Evolutionary conservation across 2,113 vertebrate genomes (phyloP).

Genomic region (Mugil cephalus): DNA sequence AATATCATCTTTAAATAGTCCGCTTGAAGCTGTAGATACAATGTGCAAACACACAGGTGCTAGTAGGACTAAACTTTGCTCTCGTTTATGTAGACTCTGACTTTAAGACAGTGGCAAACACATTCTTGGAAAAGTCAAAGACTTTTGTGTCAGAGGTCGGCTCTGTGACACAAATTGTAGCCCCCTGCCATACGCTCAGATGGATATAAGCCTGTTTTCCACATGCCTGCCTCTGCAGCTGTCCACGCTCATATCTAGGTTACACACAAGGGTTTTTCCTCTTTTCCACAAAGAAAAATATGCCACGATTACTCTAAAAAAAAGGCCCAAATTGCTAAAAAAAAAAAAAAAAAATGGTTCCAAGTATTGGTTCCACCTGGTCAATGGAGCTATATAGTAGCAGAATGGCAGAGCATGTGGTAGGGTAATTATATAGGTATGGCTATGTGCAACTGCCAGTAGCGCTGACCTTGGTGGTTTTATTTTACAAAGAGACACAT

Average conservation of each 20-base stretch:
- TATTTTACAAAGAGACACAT: conserved; percentile 44
- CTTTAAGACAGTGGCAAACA: conserved; percentile 33
- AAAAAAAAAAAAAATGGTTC: conserved; percentile 67
- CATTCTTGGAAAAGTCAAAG: conserved; percentile 51
- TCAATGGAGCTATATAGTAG: conserved; percentile 33
- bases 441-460: conserved; percentile 69
- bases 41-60: conserved; percentile 6
- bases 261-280: conserved; percentile 63
- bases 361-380: conserved; percentile 81
- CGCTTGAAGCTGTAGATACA: background rate
- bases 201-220: conserved; percentile 79
- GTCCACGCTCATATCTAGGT: conserved; percentile 76
- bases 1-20: background rate
- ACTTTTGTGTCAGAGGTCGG: conserved; percentile 65
- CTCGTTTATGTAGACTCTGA: conserved; percentile 26
- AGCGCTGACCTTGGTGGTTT: conserved; percentile 66
- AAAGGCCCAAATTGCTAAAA: conserved; percentile 64
- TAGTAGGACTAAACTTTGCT: conserved; percentile 6
- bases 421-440: conserved; percentile 72
- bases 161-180: conserved; percentile 57
- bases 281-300: conserved; percentile 71
- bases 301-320: conserved; percentile 50
- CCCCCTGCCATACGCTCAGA: conserved; percentile 58
- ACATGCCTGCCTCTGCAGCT: conserved; percentile 80
- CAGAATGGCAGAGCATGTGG: conserved; percentile 56